Percentiles rank a stretch among this genome's conserved stretches.
phyloP scores from a whole-genome alignment of 2,113 vertebrate species.

The Amazona vittata region DNA sequence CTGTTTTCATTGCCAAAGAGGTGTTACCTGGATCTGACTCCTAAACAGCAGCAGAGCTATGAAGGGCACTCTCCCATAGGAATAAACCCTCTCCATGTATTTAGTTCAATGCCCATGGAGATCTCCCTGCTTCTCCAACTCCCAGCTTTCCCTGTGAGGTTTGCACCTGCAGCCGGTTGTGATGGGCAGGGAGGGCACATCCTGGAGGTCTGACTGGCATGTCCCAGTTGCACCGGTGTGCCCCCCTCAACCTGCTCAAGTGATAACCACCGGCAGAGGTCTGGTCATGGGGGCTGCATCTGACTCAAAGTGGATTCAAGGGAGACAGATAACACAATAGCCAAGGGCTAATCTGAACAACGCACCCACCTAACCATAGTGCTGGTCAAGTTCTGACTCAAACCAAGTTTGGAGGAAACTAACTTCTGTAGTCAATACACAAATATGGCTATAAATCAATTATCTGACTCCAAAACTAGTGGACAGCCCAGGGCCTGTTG shows the following conservation, averaged over 20 bases:
- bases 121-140: neutral
- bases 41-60: neutral
- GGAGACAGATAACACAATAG: neutral
- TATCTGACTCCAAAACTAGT: neutral
- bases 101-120: neutral
- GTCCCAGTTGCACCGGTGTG: neutral
- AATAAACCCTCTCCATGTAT: neutral
- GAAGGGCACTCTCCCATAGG: neutral
- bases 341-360: neutral
- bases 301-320: neutral
- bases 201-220: accelerated
- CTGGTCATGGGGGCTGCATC: neutral
- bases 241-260: neutral
- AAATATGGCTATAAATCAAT: neutral
- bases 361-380: neutral
- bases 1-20: neutral
- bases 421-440: neutral
- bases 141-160: neutral
- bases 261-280: neutral
- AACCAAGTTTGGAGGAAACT: neutral
- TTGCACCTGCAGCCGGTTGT: accelerated
- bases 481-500: neutral
- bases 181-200: neutral
- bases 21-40: accelerated
- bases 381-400: neutral